Percentiles rank a stretch among this genome's conserved stretches.
Evolutionary conservation across 2,888 invertebrate genomes (phyloP).

Genomic region (Hirudinaria manillensis): DNA sequence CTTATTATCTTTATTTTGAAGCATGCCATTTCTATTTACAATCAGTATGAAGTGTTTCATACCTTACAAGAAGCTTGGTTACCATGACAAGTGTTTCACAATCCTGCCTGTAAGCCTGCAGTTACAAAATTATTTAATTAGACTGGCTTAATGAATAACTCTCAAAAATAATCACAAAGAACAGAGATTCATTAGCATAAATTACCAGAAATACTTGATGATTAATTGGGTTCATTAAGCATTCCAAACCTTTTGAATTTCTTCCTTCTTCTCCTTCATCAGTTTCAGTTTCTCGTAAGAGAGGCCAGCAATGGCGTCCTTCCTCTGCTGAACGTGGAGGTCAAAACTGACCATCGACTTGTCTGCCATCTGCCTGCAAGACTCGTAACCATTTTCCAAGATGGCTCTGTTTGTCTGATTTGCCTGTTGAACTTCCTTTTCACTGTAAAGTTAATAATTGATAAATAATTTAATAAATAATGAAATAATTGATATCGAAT

Average conservation of each 20-base stretch:
- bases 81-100: constrained; percentile 45
- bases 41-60: too few species aligned
- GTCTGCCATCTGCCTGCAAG: not conserved
- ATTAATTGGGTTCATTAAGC: not conserved
- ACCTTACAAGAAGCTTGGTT: constrained; percentile 45
- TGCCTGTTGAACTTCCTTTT: too few species aligned
- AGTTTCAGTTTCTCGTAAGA: constrained; percentile 38
- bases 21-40: too few species aligned
- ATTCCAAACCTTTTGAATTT: constrained; percentile 40
- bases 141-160: too few species aligned
- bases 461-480: too few species aligned
- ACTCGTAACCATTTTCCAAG: not conserved
- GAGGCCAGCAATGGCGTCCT: constrained; percentile 33
- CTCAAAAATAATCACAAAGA: too few species aligned
- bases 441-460: too few species aligned
- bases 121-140: not conserved
- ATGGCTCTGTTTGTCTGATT: too few species aligned
- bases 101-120: constrained; percentile 43
- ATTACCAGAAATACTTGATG: not conserved
- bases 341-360: not conserved
- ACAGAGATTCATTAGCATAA: too few species aligned
- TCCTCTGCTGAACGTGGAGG: not conserved
- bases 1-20: too few species aligned
- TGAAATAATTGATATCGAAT: too few species aligned
- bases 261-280: constrained; percentile 41